phyloP scores from a whole-genome alignment of 1,140 invertebrate genomes.

The Chironomus tepperi region DNA sequence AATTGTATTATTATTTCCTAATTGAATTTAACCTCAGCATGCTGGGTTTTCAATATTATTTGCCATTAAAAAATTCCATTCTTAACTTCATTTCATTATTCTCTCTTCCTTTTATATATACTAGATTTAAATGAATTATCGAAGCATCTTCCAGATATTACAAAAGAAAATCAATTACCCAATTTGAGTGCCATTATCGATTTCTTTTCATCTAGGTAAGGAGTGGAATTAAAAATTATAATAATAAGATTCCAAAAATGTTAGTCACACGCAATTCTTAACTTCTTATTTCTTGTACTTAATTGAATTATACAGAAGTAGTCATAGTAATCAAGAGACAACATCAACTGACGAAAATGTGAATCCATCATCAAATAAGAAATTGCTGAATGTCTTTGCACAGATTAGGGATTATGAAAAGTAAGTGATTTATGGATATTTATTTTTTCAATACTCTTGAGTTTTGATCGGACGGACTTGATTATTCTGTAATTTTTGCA shows the following conservation, averaged over 20 bases:
- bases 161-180: constrained; percentile 40
- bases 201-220: constrained; percentile 51
- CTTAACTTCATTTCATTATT: constrained; percentile 30
- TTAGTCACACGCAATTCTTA: neutral
- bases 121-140: constrained; percentile 62
- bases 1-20: neutral
- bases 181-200: constrained; percentile 61
- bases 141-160: constrained; percentile 52
- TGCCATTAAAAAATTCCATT: constrained; percentile 31
- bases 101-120: constrained; percentile 31
- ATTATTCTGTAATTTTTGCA: no score
- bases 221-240: constrained; percentile 26
- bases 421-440: neutral
- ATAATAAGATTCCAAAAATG: neutral
- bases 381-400: constrained; percentile 10
- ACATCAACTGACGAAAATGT: constrained; percentile 1
- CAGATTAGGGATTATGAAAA: constrained; percentile 12
- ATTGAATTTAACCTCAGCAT: neutral
- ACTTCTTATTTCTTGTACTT: no score
- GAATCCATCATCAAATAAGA: constrained; percentile 10
- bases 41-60: neutral
- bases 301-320: neutral
- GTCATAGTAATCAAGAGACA: neutral
- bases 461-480: neutral
- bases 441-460: neutral